Evolutionary conservation across 2,888 invertebrate genomes (phyloP), one percentile per base, ranked within the genome.

Genomic region (Diarsia dahlii): DNA sequence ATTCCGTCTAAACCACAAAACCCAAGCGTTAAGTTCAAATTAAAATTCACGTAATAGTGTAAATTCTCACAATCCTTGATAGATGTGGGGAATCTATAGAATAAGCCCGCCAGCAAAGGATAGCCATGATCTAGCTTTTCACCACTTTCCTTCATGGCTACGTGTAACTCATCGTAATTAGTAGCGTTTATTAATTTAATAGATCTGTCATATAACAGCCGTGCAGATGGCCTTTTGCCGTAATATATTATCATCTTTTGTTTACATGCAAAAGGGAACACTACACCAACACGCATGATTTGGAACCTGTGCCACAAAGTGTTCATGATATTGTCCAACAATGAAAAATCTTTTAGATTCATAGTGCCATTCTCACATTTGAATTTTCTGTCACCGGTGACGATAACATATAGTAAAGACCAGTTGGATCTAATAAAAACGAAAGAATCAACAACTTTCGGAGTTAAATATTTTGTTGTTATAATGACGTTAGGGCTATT

Each of bases 1-100:
- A 94, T 75, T 4, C 90, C 93, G 45, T 94, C 94, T 69, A 92
- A 76, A 4, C 94, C 94, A 72, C 93, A 94, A 50, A 84, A 90
- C 3, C 90, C 89, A 52, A 84, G 76, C 4, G 89, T 89, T 5
- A 81, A 52, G 34, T 80, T 82, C 0, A 76, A 67, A 52, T 90
- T 84, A 9, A 87, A 68, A 9, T 81, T 87, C 9, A 88, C 58
- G 70, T 90, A 93, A 23, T 88, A 81, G 18, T 83, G 74, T 15
- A 91, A 84, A 15, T 87, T 82, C 0, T 87, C 50, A 78, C 94
- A 94, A 4, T 87, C 67, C 8, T 54, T 82, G 34, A 93, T 90
- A 45, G 92, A 86, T 5, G 94, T 94, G 4, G 94, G 93, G 71
- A 91, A 92, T 85, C 93, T 89, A 13, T 87, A 18, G 66, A 93